Base-by-base conservation (phyloP, 2,888 invertebrate species). In the Trilocha varians region DNA sequence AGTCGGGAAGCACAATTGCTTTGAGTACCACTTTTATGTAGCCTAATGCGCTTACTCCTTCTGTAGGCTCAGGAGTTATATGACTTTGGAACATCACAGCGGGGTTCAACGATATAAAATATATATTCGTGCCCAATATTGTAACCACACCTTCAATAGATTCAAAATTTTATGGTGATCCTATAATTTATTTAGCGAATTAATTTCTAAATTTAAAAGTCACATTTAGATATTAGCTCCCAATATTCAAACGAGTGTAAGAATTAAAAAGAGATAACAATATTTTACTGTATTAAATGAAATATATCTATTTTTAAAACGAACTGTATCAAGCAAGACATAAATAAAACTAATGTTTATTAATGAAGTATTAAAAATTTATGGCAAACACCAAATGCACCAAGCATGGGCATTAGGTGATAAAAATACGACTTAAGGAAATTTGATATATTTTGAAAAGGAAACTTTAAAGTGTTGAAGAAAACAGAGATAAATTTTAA, bases 1-100 rank as follows among this genome's bases (percentile, higher is more conserved):
- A 62, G 60, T 56, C 55, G 48, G 62, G 62, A 65, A 64, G 64
- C 64, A 65, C 79, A 65, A 79, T 75, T 77, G 76, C 75, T 71
- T 18, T 75, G 74, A 77, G 72, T 70, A 72, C 65, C 57, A 57
- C 74, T 68, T 80, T 80, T 78, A 79, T 73, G 72, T 65, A 65
- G 57, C 66, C 59, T 74, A 70, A 73, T 72, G 67, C 64, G 61
- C 62, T 41, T 40, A 48, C 50, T 46, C 49, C 45, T 42, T 38
- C 42, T 18, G 38, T 38, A 34, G 38, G 33, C 33, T 41, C 13
- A 34, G 33, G 18, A 18, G 8, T 5, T 13, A 9, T 16, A n/a
- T 11, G 16, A 11, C 8, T 13, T 37, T 38, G 45, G 40, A 43
- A 42, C 35, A 44, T 47, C 43, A 16, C 45, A 47, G 45, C 47